These are phyloP conservation scores for Pristionchus japonicus DNA, from an alignment of 2,888 invertebrate genomes.

Conservation along the genomic window DNA sequence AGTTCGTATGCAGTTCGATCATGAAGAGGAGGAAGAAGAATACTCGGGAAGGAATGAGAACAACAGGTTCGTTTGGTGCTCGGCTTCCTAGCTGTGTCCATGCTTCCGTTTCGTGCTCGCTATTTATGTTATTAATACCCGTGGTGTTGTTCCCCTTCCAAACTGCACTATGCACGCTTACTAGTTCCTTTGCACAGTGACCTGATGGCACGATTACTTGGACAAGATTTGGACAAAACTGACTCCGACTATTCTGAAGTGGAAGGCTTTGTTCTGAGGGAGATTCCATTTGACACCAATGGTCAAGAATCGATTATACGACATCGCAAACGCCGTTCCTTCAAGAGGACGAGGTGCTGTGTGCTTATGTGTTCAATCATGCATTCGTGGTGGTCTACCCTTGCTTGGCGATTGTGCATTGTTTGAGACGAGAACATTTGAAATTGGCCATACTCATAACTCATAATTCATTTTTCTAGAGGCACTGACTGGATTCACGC, in stretches of 20 bases:
- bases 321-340: neutral
- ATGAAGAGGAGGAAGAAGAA: conserved; percentile 1
- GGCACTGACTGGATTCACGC: conserved; percentile 36
- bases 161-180: neutral
- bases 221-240: too few species aligned
- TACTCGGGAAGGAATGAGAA: neutral
- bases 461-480: neutral
- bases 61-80: neutral
- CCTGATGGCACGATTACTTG: neutral
- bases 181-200: neutral
- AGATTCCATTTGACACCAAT: too few species aligned
- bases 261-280: too few species aligned
- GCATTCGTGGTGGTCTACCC: neutral
- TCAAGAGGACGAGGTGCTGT: neutral
- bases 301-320: too few species aligned
- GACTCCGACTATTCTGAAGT: neutral
- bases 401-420: neutral
- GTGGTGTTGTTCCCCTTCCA: neutral
- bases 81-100: neutral
- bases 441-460: neutral
- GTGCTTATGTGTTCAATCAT: neutral
- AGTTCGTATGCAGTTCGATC: conserved; percentile 17
- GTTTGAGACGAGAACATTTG: neutral
- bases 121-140: neutral
- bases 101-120: too few species aligned